Percentiles rank a stretch among this genome's conserved stretches.
Evolutionary conservation across 2,888 invertebrate species (phyloP).

Genomic region (Ephialtes manifestator): DNA sequence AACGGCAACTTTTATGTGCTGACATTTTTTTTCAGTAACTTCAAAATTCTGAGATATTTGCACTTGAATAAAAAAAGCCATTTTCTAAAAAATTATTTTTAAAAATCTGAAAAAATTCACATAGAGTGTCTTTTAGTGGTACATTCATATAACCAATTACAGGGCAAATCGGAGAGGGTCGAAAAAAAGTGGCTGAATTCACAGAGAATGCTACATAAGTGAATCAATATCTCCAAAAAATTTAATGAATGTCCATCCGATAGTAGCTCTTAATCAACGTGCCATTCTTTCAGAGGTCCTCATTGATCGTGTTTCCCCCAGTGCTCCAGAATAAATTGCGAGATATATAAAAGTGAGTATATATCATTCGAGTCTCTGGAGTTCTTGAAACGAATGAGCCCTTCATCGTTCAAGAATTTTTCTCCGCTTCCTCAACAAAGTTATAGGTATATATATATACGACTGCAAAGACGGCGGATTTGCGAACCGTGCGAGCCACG

Average conservation of each 20-base stretch:
- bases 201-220: no score
- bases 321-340: background rate
- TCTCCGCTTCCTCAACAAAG: background rate
- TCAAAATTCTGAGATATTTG: no score
- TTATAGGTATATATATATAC: background rate
- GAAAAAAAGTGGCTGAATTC: no score
- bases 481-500: background rate
- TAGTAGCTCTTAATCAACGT: background rate
- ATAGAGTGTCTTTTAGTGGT: no score
- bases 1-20: no score
- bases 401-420: slow-evolving; percentile 2
- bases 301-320: background rate
- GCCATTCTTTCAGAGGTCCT: background rate
- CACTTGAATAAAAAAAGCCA: no score
- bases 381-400: slow-evolving; percentile 2
- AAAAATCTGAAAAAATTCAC: no score
- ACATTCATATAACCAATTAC: no score
- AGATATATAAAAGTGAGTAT: background rate
- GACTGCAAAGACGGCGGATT: background rate
- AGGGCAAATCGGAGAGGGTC: no score
- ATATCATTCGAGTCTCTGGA: background rate
- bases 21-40: no score
- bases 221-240: background rate
- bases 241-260: background rate
- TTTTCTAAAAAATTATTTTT: no score